Base-by-base conservation (phyloP, 2,888 invertebrate genomes). In the Unio delphinus region DNA sequence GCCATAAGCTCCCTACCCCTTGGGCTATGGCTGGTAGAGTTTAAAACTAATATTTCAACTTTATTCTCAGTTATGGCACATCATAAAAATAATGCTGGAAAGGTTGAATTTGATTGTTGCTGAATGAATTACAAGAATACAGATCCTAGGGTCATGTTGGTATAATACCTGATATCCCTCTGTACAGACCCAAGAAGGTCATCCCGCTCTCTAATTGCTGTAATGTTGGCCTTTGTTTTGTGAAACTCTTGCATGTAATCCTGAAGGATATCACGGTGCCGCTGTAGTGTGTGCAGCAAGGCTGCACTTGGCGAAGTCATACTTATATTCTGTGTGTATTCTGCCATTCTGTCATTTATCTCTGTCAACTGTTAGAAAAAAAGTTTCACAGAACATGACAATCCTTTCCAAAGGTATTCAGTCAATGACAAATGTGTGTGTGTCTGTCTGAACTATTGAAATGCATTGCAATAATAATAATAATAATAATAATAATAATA, bases 251-350 rank as follows among this genome's bases (percentile, higher is more conserved):
- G 94, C 62, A 90, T 94, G 88, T 99, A 96, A 86, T 98, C 98
- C 90, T 94, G 95, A 56, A 99, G 92, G 84, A 99, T 99, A 90
- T 99, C 99, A 82, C 96, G 93, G 88, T 99, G 99, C 67, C 99
- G 92, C 90, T 98, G 96, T 77, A 98, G 92, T 0, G 97, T 99
- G 89, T 98, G 98, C 86, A 96, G 92, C 87, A 96, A 94, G 1
- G 97, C 96, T 56, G 96, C 94, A 75, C 91, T 91, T 6, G 91
- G 90, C 1, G 90, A 86, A 26, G 81, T 85, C 63, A 85, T 74
- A 64, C 84, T 84, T 62, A 89, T 81, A 67, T 83, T 88, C 79
- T 89, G 88, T 62, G 88, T 87, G 81, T 88, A 90, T 67, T 90
- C 90, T 26, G 90, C 86, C 91, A 91, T 91, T 71, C 88, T 79